These are phyloP conservation scores for Polypedilum pembai DNA, from an alignment of 1,140 invertebrate genomes.

Conservation along the genomic window DNA sequence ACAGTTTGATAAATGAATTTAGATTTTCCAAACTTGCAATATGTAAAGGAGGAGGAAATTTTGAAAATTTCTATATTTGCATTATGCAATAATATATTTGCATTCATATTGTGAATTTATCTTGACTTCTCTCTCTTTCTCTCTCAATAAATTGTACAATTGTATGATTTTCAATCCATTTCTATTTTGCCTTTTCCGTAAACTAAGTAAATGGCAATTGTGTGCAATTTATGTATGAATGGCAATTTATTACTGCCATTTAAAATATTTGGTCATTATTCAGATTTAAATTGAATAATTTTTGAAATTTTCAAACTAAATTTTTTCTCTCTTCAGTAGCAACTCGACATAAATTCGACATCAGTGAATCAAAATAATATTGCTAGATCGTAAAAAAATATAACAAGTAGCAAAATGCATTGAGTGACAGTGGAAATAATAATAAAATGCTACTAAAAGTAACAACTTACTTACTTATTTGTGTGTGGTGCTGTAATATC, in stretches of 20 bases:
- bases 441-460: conserved; percentile 14
- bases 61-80: background rate
- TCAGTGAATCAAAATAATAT: conserved; percentile 6
- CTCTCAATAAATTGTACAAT: background rate
- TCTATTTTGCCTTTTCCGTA: background rate
- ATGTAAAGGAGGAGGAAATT: background rate
- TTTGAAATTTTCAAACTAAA: too few relatives aligned
- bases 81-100: conserved; percentile 19
- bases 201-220: background rate
- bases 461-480: background rate
- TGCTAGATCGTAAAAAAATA: background rate
- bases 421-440: background rate
- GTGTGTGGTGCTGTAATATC: background rate
- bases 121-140: background rate
- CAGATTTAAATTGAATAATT: too few relatives aligned
- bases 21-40: background rate
- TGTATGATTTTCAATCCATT: conserved; percentile 13
- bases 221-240: too few relatives aligned
- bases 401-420: background rate
- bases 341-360: too few relatives aligned
- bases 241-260: too few relatives aligned
- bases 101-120: conserved; percentile 13
- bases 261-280: too few relatives aligned
- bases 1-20: conserved; percentile 11
- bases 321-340: too few relatives aligned